A percentile compares a stretch with the other conserved stretches of the same genome.
These are phyloP conservation scores for Mormoops blainvillei DNA, from an alignment of 2,113 vertebrate species.

Conservation along the genomic window DNA sequence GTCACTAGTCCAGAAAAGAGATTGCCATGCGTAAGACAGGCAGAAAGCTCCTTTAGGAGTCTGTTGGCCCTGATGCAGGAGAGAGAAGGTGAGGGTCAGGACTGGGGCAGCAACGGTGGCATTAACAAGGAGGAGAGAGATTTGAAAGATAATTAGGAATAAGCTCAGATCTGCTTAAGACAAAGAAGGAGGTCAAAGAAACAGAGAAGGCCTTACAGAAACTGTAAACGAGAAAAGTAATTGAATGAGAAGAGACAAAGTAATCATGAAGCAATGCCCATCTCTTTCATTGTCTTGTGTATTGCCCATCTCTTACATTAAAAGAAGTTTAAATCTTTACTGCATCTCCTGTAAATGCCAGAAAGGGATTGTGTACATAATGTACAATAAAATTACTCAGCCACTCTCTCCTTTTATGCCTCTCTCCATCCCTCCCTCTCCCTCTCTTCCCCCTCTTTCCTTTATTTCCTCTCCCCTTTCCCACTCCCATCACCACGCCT, in stretches of 20 bases:
- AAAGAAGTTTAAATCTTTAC: neutral
- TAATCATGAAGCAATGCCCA: neutral
- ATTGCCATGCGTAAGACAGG: fast-evolving
- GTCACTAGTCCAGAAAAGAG: neutral
- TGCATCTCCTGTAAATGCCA: neutral
- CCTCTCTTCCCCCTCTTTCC: too few species aligned
- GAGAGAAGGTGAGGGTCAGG: neutral
- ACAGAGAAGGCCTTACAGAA: neutral
- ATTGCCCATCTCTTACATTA: neutral
- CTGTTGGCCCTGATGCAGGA: neutral
- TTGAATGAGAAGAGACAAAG: neutral
- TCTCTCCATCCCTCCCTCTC: neutral
- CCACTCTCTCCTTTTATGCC: neutral
- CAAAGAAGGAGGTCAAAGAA: neutral
- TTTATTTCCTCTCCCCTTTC: neutral
- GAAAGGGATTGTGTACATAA: neutral
- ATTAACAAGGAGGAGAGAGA: neutral
- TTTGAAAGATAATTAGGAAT: neutral
- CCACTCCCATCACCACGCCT: fast-evolving
- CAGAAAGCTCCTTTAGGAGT: too few species aligned
- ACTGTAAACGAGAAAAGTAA: neutral
- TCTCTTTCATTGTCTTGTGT: neutral
- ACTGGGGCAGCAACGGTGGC: too few species aligned
- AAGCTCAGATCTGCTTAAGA: neutral
- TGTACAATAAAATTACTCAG: neutral